Base-by-base conservation (phyloP, 2,888 invertebrate species). In the Melieria crassipennis region DNA sequence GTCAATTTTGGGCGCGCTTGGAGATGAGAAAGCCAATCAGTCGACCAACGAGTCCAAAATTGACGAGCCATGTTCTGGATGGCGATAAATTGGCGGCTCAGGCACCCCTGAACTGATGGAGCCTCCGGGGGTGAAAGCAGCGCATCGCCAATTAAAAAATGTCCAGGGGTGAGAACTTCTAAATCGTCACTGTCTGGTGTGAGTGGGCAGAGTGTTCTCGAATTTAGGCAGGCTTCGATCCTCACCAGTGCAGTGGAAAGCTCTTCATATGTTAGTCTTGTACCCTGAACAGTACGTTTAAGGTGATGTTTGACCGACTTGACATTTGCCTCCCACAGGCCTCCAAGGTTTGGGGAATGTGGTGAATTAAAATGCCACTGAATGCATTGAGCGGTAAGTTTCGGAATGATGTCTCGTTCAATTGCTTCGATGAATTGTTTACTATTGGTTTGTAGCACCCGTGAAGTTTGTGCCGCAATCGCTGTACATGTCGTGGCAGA, bases 1-100 rank as follows among this genome's bases (percentile, higher is more conserved):
- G n/a, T n/a, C n/a, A n/a, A 75, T 58, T 77, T 72, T 30, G 73
- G 73, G 11, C 75, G 73, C 11, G 75, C 60, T 66, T 75, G 77
- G 16, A 75, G 66, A 50, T 74, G 72, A 7, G 73, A 61, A n/a
- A 76, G 63, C 73, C 74, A 77, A 55, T 77, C 73, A 7, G 70
- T 47, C 7, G 71, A 69, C 72, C 73, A 75, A 45, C 58, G 48
- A 16, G 46, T 70, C 75, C 75, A 77, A 65, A 74, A 74, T 62
- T 71, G 72, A 61, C 63, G 60, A 10, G 66, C 30, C 43, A 62
- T 16, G 7, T 61, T 45, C 64, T 75, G 71, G 9, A 56, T n/a
- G 47, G 71, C 48, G 7, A 70, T n/a, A 42, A 62, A 73, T 42
- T 71, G 70, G 4, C 60, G 58, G 13, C 43, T 57, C 10, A 71